Percentiles rank a stretch among this genome's conserved stretches.
phyloP scores from a whole-genome alignment of 2,113 vertebrate species.

The Anarrhichthys ocellatus region DNA sequence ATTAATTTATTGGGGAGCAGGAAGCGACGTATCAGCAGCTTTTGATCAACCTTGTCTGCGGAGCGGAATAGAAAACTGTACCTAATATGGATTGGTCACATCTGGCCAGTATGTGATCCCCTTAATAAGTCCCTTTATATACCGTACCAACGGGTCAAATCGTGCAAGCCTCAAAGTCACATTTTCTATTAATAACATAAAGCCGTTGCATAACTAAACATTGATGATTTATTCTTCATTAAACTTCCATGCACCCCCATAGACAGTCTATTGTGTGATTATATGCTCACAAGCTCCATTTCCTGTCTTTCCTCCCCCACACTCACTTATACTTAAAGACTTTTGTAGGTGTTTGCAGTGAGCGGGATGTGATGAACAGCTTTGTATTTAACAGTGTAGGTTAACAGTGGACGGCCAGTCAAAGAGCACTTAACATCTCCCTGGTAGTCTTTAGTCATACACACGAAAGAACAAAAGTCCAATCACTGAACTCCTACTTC shows the following conservation, averaged over 20 bases:
- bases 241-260: not conserved
- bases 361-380: constrained; percentile 20
- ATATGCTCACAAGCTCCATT: not conserved
- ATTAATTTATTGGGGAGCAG: not conserved
- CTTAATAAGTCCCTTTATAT: not conserved
- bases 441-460: constrained; percentile 55
- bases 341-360: not conserved
- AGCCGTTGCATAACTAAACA: not conserved
- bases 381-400: constrained; percentile 22
- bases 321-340: not conserved
- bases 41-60: not conserved
- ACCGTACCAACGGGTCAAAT: not conserved
- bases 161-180: not conserved
- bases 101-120: not conserved
- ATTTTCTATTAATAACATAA: not conserved
- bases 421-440: constrained; percentile 53
- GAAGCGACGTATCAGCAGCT: too few relatives aligned
- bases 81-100: not conserved
- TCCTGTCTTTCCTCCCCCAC: not conserved
- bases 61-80: not conserved
- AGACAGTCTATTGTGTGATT: not conserved
- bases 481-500: constrained; percentile 60
- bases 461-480: constrained; percentile 9
- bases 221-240: not conserved
- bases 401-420: constrained; percentile 38